Percentiles rank a stretch among this genome's conserved stretches.
Evolutionary conservation across 2,797 vertebrate species (phyloP).

Genomic region (Takifugu ocellatus): DNA sequence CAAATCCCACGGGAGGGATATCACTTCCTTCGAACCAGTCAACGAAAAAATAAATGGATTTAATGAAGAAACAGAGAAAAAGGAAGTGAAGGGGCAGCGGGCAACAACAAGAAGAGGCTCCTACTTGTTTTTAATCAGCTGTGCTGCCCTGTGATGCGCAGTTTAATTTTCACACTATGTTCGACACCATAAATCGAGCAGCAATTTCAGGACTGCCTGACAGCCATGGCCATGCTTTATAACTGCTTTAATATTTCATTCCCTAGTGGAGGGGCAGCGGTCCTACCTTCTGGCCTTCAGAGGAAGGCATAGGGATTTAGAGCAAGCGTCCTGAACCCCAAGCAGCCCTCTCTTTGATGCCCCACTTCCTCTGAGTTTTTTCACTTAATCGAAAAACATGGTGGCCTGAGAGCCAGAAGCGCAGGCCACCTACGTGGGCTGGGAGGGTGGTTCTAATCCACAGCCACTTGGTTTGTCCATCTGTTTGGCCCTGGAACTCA

Average conservation of each 20-base stretch:
- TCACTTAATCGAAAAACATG: conserved; percentile 55
- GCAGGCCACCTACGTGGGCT: conserved; percentile 63
- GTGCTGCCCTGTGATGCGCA: conserved; percentile 13
- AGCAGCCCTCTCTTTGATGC: conserved; percentile 57
- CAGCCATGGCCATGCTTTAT: conserved; percentile 45
- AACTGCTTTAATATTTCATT: conserved; percentile 64
- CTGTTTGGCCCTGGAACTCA: conserved; percentile 74
- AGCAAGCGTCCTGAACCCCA: conserved; percentile 49
- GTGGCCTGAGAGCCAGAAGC: conserved; percentile 73
- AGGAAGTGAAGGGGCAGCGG: conserved; percentile 1
- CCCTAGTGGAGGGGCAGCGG: conserved; percentile 39
- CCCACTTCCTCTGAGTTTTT: conserved; percentile 74
- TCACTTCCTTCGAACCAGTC: too few species aligned
- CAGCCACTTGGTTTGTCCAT: conserved; percentile 74
- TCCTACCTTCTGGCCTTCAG: conserved; percentile 44
- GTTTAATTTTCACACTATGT: conserved; percentile 30
- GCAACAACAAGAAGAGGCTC: conserved; percentile 21
- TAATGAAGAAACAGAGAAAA: conserved; percentile 6
- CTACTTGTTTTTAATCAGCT: conserved; percentile 40
- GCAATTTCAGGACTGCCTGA: conserved; percentile 41
- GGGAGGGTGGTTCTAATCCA: conserved; percentile 72
- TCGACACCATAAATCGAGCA: conserved; percentile 32
- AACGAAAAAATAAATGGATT: conserved; percentile 22
- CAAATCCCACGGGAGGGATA: too few species aligned
- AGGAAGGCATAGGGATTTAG: conserved; percentile 66